phyloP scores from a whole-genome alignment of 2,113 vertebrate species.

The Capreolus pygargus region DNA sequence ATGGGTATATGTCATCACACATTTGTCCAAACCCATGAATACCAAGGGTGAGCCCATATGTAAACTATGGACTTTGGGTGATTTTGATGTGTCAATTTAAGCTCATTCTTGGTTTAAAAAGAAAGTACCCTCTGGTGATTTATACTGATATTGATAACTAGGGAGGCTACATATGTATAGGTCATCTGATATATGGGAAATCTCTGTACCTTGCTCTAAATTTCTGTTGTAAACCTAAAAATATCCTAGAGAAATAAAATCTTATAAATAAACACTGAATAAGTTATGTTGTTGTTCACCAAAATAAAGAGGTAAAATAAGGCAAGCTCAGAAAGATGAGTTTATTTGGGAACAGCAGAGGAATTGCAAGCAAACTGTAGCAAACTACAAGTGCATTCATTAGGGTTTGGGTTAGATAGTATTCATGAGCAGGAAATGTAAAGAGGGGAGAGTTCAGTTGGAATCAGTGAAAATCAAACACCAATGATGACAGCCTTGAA shows the following conservation, averaged over 20 bases:
- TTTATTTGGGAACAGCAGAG: neutral
- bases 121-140: neutral
- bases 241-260: neutral
- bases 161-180: neutral
- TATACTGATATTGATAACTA: neutral
- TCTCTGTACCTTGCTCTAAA: neutral
- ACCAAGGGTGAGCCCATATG: neutral
- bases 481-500: neutral
- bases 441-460: neutral
- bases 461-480: neutral
- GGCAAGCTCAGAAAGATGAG: neutral
- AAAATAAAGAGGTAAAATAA: neutral
- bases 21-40: neutral
- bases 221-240: neutral
- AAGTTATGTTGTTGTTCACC: neutral
- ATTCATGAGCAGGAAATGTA: neutral
- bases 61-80: neutral
- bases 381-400: neutral
- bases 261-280: neutral
- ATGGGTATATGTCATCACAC: neutral
- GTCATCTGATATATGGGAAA: neutral
- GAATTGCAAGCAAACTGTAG: neutral
- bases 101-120: neutral
- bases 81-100: neutral
- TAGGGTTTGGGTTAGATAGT: neutral